Evolutionary conservation across 1,140 invertebrate species (phyloP).

Genomic region (Brachionus angularis): DNA sequence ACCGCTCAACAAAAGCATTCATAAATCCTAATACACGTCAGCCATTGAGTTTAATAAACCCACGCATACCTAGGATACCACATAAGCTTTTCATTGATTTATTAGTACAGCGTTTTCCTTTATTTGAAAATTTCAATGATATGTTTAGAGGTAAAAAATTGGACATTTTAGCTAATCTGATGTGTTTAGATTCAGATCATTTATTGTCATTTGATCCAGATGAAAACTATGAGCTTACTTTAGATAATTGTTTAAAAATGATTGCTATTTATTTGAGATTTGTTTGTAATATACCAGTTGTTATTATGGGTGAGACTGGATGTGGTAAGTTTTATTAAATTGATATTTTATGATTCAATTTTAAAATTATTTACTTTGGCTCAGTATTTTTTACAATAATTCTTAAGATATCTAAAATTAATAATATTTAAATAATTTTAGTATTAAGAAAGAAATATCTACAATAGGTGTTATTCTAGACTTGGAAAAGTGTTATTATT

Average conservation of each 20-base stretch:
- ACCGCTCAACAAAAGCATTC: background rate
- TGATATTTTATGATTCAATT: too few relatives aligned
- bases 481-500: too few relatives aligned
- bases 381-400: too few relatives aligned
- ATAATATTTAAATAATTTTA: too few relatives aligned
- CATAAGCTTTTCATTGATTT: constrained; percentile 9
- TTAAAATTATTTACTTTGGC: too few relatives aligned
- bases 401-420: too few relatives aligned
- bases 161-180: background rate
- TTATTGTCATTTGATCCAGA: background rate
- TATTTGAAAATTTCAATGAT: constrained; percentile 32
- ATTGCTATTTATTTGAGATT: constrained; percentile 53
- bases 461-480: too few relatives aligned
- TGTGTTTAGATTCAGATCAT: background rate
- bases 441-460: too few relatives aligned
- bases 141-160: background rate
- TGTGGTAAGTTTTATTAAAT: too few relatives aligned
- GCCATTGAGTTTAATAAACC: constrained; percentile 7
- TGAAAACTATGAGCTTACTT: constrained; percentile 49
- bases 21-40: constrained; percentile 7
- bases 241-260: constrained; percentile 55
- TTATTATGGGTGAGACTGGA: constrained; percentile 56
- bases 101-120: background rate
- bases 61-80: constrained; percentile 3
- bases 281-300: constrained; percentile 52